A percentile compares a stretch with the other conserved stretches of the same genome.
Conservation (phyloP, 2,888 invertebrate species). For the Ichneumoninae sp. region DNA sequence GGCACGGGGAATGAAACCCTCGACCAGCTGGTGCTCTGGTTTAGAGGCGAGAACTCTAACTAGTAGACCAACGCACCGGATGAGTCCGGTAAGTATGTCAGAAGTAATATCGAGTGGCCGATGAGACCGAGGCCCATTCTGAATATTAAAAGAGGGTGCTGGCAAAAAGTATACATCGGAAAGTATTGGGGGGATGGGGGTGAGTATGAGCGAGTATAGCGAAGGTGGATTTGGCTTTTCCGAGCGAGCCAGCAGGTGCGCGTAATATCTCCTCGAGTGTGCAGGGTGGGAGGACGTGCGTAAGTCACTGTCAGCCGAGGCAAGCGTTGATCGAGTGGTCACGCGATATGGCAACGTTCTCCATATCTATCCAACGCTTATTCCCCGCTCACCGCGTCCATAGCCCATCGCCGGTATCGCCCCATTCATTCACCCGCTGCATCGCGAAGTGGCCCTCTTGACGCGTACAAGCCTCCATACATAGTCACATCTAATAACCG, state of each 20-base stretch:
- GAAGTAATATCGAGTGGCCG: slow-evolving; percentile 2
- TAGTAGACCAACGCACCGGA: too few relatives aligned
- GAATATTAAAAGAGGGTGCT: slow-evolving; percentile 34
- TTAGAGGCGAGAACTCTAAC: too few relatives aligned
- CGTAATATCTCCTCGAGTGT: slow-evolving; percentile 78
- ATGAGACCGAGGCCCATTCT: slow-evolving; percentile 7
- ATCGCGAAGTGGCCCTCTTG: slow-evolving; percentile 46
- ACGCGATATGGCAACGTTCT: slow-evolving; percentile 80
- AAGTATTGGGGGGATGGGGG: neutral
- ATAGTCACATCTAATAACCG: neutral
- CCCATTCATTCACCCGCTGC: slow-evolving; percentile 19
- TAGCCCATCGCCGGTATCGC: slow-evolving; percentile 14
- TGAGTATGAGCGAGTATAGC: slow-evolving; percentile 46
- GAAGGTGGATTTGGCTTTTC: slow-evolving; percentile 46
- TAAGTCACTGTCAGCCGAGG: slow-evolving; percentile 81
- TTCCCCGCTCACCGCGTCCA: slow-evolving; percentile 56
- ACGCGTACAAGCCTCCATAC: neutral
- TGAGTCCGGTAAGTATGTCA: slow-evolving; percentile 85
- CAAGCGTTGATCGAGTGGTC: slow-evolving; percentile 82
- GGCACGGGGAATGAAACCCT: too few relatives aligned
- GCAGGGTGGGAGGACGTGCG: slow-evolving; percentile 71
- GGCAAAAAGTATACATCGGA: neutral
- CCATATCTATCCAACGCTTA: slow-evolving; percentile 80
- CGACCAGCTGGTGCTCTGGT: too few relatives aligned
- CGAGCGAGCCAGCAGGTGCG: slow-evolving; percentile 70